A percentile compares a stretch with the other conserved stretches of the same genome.
Evolutionary conservation across 2,113 vertebrate species (phyloP).

Genomic region (Micronisus gabar): DNA sequence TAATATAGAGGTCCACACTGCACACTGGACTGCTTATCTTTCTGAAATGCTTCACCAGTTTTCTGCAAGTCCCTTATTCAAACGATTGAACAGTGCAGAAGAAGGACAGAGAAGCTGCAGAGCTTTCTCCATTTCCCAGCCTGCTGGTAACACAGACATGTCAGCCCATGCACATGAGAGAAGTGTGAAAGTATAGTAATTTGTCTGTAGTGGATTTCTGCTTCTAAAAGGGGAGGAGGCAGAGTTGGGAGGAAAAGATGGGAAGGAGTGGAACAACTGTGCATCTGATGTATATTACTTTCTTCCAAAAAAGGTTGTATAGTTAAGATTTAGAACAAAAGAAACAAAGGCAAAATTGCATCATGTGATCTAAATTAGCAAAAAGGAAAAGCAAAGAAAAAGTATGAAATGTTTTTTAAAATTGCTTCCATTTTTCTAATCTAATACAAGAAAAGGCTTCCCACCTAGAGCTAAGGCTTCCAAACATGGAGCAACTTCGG

Average conservation of each 20-base stretch:
- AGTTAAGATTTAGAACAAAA: background rate
- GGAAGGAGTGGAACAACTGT: background rate
- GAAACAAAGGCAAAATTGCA: background rate
- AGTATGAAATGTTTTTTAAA: background rate
- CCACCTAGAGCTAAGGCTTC: background rate
- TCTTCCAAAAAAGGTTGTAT: background rate
- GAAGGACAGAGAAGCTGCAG: background rate
- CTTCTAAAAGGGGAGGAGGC: background rate
- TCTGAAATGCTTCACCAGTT: background rate
- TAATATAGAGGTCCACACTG: background rate
- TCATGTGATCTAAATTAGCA: background rate
- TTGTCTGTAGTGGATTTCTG: background rate
- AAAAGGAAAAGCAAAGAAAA: background rate
- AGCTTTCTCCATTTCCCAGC: background rate
- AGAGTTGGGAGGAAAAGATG: background rate
- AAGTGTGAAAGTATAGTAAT: background rate
- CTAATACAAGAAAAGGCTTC: background rate
- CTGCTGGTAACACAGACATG: background rate
- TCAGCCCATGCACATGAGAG: background rate
- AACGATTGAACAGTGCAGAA: background rate
- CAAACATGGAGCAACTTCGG: background rate
- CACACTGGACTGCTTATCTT: background rate
- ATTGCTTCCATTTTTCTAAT: background rate
- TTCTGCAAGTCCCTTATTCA: background rate
- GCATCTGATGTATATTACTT: background rate